A percentile compares a stretch with the other conserved stretches of the same genome.
Evolutionary conservation across 2,113 vertebrate genomes (phyloP).

Genomic region (Dasyurus viverrinus): DNA sequence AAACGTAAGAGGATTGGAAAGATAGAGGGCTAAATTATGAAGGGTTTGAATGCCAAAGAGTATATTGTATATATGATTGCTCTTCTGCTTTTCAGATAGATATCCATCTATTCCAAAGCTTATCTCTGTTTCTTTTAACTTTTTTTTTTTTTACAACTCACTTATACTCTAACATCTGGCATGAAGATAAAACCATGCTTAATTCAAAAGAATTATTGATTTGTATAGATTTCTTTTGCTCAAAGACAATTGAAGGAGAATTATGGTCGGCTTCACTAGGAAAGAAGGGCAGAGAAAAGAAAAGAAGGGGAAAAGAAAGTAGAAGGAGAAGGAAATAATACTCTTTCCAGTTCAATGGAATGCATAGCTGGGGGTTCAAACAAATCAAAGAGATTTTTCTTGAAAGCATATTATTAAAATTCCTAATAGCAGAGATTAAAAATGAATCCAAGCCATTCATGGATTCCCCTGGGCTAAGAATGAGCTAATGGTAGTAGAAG

Average conservation of each 20-base stretch:
- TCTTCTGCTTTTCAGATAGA: background rate
- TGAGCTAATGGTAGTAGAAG: background rate
- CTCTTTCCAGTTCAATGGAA: background rate
- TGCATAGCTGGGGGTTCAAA: background rate
- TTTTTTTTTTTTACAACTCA: background rate
- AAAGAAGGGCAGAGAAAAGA: background rate
- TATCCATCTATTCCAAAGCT: background rate
- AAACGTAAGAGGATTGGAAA: background rate
- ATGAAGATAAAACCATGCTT: background rate
- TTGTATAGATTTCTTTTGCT: background rate
- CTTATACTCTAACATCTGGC: background rate
- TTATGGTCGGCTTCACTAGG: background rate
- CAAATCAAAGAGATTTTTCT: background rate
- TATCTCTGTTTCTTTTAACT: background rate
- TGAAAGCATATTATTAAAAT: background rate
- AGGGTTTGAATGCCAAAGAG: background rate
- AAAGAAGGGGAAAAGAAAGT: background rate
- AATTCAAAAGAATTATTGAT: background rate
- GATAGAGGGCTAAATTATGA: background rate
- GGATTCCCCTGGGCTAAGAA: background rate
- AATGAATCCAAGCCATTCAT: background rate
- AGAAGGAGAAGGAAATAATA: background rate
- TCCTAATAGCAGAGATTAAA: background rate
- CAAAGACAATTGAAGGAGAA: background rate
- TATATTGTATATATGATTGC: background rate